Evolutionary conservation across 1,140 invertebrate species (phyloP), one percentile per base, ranked within the genome.

Genomic region (Euwallacea similis): DNA sequence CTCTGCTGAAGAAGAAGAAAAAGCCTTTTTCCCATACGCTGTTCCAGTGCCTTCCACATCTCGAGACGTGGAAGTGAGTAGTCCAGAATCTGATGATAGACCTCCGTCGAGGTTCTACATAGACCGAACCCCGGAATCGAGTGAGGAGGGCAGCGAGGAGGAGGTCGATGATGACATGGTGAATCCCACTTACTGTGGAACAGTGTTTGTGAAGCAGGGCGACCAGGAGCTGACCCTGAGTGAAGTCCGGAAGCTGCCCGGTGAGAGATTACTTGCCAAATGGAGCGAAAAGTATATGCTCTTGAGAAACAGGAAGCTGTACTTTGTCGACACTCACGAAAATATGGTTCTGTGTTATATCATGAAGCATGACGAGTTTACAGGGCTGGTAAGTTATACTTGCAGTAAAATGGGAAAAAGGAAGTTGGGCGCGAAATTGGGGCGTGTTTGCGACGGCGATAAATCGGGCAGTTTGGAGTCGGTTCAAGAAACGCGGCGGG

Each of bases 291-390:
- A 62, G 33, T 62, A 13, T 46, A 15, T 62, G 43, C 43, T 62
- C 11, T 13, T 62, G 15, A 44, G 60, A 46, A 47, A 62, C 15
- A 62, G 44, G 42, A 44, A 46, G n/a, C 43, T 62, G n/a, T 62
- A 62, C 46, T 62, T 46, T 15, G 60, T 47, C 7, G 44, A 47
- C 42, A 15, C n/a, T 44, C 42, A 62, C 13, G 13, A 62, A 13
- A 62, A 62, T 44, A 62, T 62, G 60, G 11, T 46, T 13, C 43
- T n/a, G 60, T 44, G 7, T 16, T 62, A 62, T 8, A 21, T 42
- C 42, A 44, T 62, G 13, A 11, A 44, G 7, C 42, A 62, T 16
- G 11, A n/a, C 11, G n/a, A 62, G 43, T 62, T 62, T 16, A 6
- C 43, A 7, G 13, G 16, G 46, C 9, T 16, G 60, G 63, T 55